Base-by-base conservation (phyloP, 2,888 invertebrate genomes). In the Philereme vetulata region DNA sequence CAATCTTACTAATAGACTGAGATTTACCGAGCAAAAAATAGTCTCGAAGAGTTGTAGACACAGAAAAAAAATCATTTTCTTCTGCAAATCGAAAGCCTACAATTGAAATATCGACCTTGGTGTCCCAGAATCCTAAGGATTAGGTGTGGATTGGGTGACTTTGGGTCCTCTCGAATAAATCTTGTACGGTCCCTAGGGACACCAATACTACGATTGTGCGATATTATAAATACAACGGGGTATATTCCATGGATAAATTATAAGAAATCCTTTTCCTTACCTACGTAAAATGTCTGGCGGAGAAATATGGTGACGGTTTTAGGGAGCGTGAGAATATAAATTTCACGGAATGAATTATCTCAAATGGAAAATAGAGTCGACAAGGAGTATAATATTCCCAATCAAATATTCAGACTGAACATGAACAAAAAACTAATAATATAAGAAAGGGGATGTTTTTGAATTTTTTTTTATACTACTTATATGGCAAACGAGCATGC, bases 141-240 rank as follows among this genome's bases (percentile, higher is more conserved):
- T 54, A 54, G 36, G 33, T 5, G 51, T 54, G 71, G 75, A 70
- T 67, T 66, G 61, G 62, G 66, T 60, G 68, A 68, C 69, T 68
- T 51, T 64, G 52, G 61, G 61, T 59, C 59, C 55, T 60, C 67
- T 61, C 64, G 4, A 69, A 77, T 77, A 75, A 75, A 78, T 77
- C 72, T 72, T 71, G 53, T 58, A 62, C 60, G 56, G 62, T 56
- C 56, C 55, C 51, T 32, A 40, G 11, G 33, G 51, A 55, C 52
- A 53, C 40, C 61, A 49, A 44, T 44, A 49, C 51, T 53, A 51
- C 60, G 56, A 65, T 64, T 65, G 55, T 56, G 50, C 43, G 62
- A 61, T 61, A 61, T 60, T 67, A 65, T 63, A 53, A 62, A 67
- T 65, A 69, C 64, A 61, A 51, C 51, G 21, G 44, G 34, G 46